Evolutionary conservation across 2,797 vertebrate species (phyloP), one percentile per base, ranked within the genome.

Genomic region (Cirrhinus mrigala): DNA sequence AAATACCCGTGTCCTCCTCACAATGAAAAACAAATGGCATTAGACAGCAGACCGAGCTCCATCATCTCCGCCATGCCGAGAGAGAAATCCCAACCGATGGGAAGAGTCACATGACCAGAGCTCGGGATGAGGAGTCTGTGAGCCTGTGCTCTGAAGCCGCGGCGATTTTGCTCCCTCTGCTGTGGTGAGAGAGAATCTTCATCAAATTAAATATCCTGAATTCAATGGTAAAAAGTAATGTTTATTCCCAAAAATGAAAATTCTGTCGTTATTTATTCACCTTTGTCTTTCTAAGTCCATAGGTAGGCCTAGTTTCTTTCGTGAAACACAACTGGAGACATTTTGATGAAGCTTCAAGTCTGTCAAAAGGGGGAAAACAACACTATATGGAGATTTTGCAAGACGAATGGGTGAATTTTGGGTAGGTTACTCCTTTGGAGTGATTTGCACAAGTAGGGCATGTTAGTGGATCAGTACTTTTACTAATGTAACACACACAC

Each of bases 21-120:
- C 66, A 89, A 85, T 78, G 81, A 87, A 91, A 90, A 89, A 86
- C 74, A 29, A 44, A 60, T 74, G 84, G 48, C 74, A 88, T 90
- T 91, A 94, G 66, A 90, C 89, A 29, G 88, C 29, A 89, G 80
- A 85, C 89, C 89, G 93, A 91, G 92, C 91, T 93, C 93, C 94
- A 94, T 94, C 88, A 89, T 89, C 94, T 92, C 95, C 95, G 95
- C 96, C 96, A 96, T 96, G 92, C 94, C 92, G 88, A 90, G 91
- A 92, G 87, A 93, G 86, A 93, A 81, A 87, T 91, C 92, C 90
- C 91, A 87, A 84, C 87, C 90, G 58, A 89, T 91, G 91, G 90
- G 91, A 88, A 83, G 81, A 40, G 90, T 95, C 95, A 95, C 94
- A 82, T 95, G 95, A 95, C 90, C 89, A 15, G 68, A 60, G 87